These are phyloP conservation scores for Anastrepha ludens DNA, from an alignment of 1,140 invertebrate genomes.

Conservation along the genomic window DNA sequence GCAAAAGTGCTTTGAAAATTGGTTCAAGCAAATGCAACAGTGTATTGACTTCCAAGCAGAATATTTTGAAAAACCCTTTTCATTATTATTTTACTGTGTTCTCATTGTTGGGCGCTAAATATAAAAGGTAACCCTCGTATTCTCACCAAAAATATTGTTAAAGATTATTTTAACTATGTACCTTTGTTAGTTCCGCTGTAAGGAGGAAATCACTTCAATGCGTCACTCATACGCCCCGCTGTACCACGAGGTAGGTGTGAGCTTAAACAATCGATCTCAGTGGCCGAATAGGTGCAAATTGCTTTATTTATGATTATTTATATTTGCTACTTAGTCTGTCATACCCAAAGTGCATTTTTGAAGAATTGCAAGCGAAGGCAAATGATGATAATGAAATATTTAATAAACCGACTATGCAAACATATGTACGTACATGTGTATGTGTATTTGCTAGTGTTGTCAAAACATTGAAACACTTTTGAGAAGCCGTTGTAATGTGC, in stretches of 20 bases:
- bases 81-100: too few relatives aligned
- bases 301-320: not conserved
- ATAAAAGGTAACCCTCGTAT: too few relatives aligned
- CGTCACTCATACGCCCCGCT: slow-evolving; percentile 30
- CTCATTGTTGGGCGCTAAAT: too few relatives aligned
- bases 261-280: not conserved
- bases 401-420: not conserved
- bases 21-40: too few relatives aligned
- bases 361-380: not conserved
- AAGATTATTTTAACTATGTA: too few relatives aligned
- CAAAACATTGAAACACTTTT: slow-evolving; percentile 52
- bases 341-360: not conserved
- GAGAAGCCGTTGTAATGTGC: slow-evolving; percentile 65
- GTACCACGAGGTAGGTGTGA: not conserved
- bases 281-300: not conserved
- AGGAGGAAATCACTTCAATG: too few relatives aligned
- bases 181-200: too few relatives aligned
- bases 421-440: not conserved
- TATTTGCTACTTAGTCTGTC: not conserved
- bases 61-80: too few relatives aligned
- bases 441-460: not conserved
- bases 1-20: too few relatives aligned
- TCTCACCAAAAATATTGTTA: too few relatives aligned
- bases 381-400: slow-evolving; percentile 33
- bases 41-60: too few relatives aligned